These are phyloP conservation scores for Hemicrepidius hirtus DNA, from an alignment of 2,888 invertebrate species.

Conservation along the genomic window DNA sequence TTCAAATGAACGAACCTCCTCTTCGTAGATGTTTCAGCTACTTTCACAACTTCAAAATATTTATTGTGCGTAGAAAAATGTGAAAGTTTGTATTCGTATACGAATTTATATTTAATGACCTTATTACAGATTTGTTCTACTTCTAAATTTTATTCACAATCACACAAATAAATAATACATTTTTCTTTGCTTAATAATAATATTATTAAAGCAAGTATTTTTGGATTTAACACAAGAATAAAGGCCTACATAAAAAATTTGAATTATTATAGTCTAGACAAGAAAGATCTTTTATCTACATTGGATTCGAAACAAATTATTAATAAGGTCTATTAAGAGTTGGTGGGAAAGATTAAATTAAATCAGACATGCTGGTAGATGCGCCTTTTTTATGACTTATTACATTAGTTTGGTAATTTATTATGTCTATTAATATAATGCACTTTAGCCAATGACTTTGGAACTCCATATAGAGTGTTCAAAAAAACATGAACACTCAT, in stretches of 20 bases:
- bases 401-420: constrained; percentile 1
- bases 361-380: constrained; percentile 35
- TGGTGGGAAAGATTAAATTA: constrained; percentile 32
- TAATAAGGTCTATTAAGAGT: constrained; percentile 27
- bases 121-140: no score
- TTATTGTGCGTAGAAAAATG: not conserved
- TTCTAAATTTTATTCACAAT: no score
- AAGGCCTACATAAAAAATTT: not conserved
- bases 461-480: no score
- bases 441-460: no score
- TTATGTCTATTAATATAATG: not conserved
- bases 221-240: no score
- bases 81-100: no score
- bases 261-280: not conserved
- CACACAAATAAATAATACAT: no score
- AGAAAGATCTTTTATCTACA: constrained; percentile 5
- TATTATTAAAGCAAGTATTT: no score
- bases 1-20: not conserved
- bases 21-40: not conserved
- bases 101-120: no score
- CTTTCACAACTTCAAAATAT: not conserved
- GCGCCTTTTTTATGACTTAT: constrained; percentile 1
- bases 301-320: constrained; percentile 25
- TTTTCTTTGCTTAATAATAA: no score
- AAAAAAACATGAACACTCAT: no score